These are phyloP conservation scores for Iguana delicatissima DNA, from an alignment of 2,797 vertebrate genomes.

Conservation along the genomic window DNA sequence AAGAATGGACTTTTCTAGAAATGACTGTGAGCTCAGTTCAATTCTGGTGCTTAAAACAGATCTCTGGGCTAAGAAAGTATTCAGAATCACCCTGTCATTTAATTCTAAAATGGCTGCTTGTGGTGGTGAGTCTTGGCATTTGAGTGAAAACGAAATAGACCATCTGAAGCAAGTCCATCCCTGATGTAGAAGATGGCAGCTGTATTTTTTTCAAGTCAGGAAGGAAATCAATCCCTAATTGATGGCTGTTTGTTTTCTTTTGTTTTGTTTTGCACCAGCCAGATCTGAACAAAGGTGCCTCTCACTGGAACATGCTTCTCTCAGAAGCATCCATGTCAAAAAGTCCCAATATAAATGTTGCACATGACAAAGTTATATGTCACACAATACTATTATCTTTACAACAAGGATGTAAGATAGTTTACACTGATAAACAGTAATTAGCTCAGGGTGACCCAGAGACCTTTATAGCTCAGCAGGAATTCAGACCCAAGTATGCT, in stretches of 20 bases:
- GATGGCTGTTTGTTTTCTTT: too few relatives aligned
- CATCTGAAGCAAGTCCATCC: too few relatives aligned
- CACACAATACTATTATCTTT: not conserved
- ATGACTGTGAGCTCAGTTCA: not conserved
- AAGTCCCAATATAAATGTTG: not conserved
- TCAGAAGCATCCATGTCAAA: not conserved
- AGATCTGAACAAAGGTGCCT: not conserved
- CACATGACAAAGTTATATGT: not conserved
- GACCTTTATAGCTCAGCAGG: conserved; percentile 5
- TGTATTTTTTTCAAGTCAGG: conserved; percentile 46
- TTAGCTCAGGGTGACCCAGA: not conserved
- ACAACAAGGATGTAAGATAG: not conserved
- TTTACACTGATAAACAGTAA: not conserved
- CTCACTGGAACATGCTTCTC: not conserved
- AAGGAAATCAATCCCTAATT: not conserved
- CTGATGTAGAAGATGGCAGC: too few relatives aligned
- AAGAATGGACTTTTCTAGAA: not conserved
- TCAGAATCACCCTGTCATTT: not conserved
- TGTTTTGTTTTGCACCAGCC: not conserved
- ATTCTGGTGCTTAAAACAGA: not conserved
- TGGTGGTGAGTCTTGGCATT: too few relatives aligned
- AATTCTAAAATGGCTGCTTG: not conserved
- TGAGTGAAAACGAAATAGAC: too few relatives aligned
- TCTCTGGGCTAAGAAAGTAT: not conserved
- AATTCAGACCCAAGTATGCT: not conserved